phyloP scores from a whole-genome alignment of 2,888 invertebrate species.

The Rhamnusium bicolor region DNA sequence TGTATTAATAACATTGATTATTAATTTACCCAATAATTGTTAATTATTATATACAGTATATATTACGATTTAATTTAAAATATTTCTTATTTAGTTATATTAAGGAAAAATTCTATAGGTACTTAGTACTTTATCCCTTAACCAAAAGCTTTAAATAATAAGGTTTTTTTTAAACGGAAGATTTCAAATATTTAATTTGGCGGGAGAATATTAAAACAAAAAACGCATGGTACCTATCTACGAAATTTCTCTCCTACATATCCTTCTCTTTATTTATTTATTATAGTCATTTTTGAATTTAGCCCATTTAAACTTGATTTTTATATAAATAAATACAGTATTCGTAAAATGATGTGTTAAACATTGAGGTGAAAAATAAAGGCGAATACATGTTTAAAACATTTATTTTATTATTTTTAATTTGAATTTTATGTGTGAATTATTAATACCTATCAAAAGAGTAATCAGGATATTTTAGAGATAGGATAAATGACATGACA shows the following conservation, averaged over 20 bases:
- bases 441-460: conserved; percentile 40
- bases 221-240: not conserved
- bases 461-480: conserved; percentile 37
- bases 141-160: too few relatives aligned
- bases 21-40: too few relatives aligned
- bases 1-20: too few relatives aligned
- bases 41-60: too few relatives aligned
- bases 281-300: too few relatives aligned
- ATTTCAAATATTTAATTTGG: not conserved
- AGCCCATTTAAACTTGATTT: not conserved
- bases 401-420: not conserved
- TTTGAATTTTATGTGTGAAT: not conserved
- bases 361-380: not conserved
- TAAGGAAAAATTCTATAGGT: too few relatives aligned
- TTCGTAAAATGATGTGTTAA: not conserved
- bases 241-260: not conserved
- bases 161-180: too few relatives aligned
- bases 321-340: not conserved
- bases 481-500: conserved; percentile 40
- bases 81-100: too few relatives aligned
- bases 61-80: too few relatives aligned
- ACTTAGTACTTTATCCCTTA: too few relatives aligned
- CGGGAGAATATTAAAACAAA: not conserved
- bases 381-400: not conserved
- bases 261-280: not conserved